phyloP scores from a whole-genome alignment of 2,113 vertebrate genomes.

The Pan troglodytes region NHGRI_mPanTro3-v2.1_pri NC_072410.2:78028001-78028500 shows the following conservation, averaged over 20 bases:
- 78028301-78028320: not conserved
- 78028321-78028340: not conserved
- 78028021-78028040: slow-evolving; percentile 79
- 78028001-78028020: slow-evolving; percentile 89
- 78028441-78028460: too few species aligned
- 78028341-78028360: too few species aligned
- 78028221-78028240: not conserved
- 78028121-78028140: not conserved
- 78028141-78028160: not conserved
- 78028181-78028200: not conserved
- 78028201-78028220: not conserved
- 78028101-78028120: slow-evolving; percentile 58
- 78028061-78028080: slow-evolving; percentile 66
- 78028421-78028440: too few species aligned
- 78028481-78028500: too few species aligned
- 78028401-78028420: too few species aligned
- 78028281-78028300: not conserved
- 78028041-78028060: slow-evolving; percentile 76
- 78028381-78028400: too few species aligned
- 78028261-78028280: not conserved
- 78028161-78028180: slow-evolving; percentile 26
- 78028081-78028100: slow-evolving; percentile 54
- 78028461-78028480: too few species aligned
- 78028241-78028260: not conserved
- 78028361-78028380: too few species aligned